Conservation (phyloP, 2,113 vertebrate species). For the Orycteropus afer region DNA sequence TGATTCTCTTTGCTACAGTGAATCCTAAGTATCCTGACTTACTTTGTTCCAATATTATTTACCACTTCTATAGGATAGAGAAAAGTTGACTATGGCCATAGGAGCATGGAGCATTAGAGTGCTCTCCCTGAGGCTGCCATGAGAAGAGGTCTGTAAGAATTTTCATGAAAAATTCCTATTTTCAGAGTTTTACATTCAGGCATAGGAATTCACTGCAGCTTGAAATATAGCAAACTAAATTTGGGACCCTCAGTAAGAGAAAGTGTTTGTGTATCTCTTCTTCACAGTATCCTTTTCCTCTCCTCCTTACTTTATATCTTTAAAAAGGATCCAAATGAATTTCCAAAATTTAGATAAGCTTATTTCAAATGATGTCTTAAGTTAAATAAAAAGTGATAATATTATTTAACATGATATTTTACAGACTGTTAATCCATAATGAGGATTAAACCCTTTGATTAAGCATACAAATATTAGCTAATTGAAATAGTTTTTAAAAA, state of each 20-base stretch:
- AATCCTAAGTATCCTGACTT: slow-evolving; percentile 88
- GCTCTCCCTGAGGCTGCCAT: slow-evolving; percentile 54
- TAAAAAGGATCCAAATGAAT: background rate
- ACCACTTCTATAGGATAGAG: slow-evolving; percentile 80
- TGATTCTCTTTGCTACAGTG: slow-evolving; percentile 89
- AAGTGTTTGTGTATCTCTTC: background rate
- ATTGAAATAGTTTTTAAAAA: background rate
- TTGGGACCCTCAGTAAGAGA: slow-evolving; percentile 37
- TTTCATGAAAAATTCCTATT: slow-evolving; percentile 51
- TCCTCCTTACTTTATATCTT: background rate
- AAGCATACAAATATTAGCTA: background rate
- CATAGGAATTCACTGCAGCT: slow-evolving; percentile 44
- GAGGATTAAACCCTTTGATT: background rate
- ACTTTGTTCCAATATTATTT: slow-evolving; percentile 87
- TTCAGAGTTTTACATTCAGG: slow-evolving; percentile 45
- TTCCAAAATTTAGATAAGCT: background rate
- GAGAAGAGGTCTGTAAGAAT: slow-evolving; percentile 58
- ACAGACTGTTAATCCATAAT: background rate
- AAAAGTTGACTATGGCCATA: slow-evolving; percentile 72
- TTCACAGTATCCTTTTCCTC: background rate
- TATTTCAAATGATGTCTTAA: slow-evolving; percentile 14
- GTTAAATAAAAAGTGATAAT: slow-evolving; percentile 19
- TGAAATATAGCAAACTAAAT: slow-evolving; percentile 10
- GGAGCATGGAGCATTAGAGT: slow-evolving; percentile 65
- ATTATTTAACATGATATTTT: slow-evolving; percentile 60